Evolutionary conservation across 2,797 vertebrate genomes (phyloP), one percentile per base, ranked within the genome.

Genomic region (Benthosema pterotum): DNA sequence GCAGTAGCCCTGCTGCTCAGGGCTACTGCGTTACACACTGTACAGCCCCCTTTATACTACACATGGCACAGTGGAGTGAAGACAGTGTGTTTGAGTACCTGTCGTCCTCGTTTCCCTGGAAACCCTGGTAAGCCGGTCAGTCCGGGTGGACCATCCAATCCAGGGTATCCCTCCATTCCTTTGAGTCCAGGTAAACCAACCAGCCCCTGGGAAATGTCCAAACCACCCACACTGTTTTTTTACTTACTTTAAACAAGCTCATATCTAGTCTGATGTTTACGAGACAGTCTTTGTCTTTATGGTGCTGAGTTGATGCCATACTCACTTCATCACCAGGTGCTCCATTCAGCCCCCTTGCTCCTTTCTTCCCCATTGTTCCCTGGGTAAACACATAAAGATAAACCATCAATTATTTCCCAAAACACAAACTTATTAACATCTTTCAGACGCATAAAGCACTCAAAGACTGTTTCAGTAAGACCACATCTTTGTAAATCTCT

Each of bases 361-460:
- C 97, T 87, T 94, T 96, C 82, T 94, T 95, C 55, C 97, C 97
- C 14, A 73, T 76, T 18, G 78, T 74, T 49, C 97, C 97, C 97
- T 98, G 78, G 55, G 90, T 75, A 87, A 72, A 91, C 52, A 74
- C 82, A 79, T 0, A 16, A 52, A 9, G 55, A 65, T 59, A 43
- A 72, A 59, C 74, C 58, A 82, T 42, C 85, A 80, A 52, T 32
- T 79, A 73, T 69, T 83, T 63, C 9, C 11, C 66, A 63, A 61
- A 51, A 65, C 19, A 66, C 63, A 80, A 65, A 77, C 53, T 71
- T n/a, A 46, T 51, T 28, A 64, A 15, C 46, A 25, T 2, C 4
- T 22, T 22, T 22, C n/a, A n/a, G n/a, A n/a, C n/a, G n/a, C n/a
- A n/a, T n/a, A n/a, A n/a, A n/a, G n/a, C n/a, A n/a, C n/a, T n/a